Base-by-base conservation (phyloP, 2,888 invertebrate genomes). In the Latrodectus hesperus region DNA sequence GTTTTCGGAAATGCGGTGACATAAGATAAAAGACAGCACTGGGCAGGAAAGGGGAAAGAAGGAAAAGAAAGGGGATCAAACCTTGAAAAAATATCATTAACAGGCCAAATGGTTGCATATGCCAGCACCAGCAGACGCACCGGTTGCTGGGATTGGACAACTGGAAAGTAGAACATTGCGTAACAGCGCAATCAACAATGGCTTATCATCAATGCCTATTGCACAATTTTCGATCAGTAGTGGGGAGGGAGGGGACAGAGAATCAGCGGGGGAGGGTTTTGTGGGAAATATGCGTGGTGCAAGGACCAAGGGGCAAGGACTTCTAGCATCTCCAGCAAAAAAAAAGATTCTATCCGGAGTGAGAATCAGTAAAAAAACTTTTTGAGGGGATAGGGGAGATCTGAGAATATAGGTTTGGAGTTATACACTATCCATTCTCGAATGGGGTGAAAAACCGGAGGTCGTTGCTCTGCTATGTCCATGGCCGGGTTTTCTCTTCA, bases 241-340 rank as follows among this genome's bases (percentile, higher is more conserved):
- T 74, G 81, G 78, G 68, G 51, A 16, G 17, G 49, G 10, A 78
- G 75, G 72, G 83, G 83, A 78, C 65, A 17, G 55, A 53, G 53
- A 74, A 78, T 84, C 78, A 74, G 85, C 85, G 85, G 85, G 85
- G 85, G 85, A 85, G 85, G 67, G 85, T 78, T 80, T 84, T 85
- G 85, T 85, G 85, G 85, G 85, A 85, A 85, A 85, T 85, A 85
- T 85, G 79, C 55, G 84, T 84, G 51, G 77, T 55, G 55, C 65
- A 67, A 81, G 81, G 73, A 81, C 73, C 65, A 78, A 78, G 72
- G 75, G 84, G 77, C 74, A 82, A 74, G 17, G 75, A 68, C 52
- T 67, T 67, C 70, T 71, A 14, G 0, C 70, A 70, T 68, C 74
- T 49, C 55, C 75, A 26, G n/a, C 22, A 4, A 16, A 60, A 22